phyloP scores from a whole-genome alignment of 2,888 invertebrate species.

The Drosophila pegasa region DNA sequence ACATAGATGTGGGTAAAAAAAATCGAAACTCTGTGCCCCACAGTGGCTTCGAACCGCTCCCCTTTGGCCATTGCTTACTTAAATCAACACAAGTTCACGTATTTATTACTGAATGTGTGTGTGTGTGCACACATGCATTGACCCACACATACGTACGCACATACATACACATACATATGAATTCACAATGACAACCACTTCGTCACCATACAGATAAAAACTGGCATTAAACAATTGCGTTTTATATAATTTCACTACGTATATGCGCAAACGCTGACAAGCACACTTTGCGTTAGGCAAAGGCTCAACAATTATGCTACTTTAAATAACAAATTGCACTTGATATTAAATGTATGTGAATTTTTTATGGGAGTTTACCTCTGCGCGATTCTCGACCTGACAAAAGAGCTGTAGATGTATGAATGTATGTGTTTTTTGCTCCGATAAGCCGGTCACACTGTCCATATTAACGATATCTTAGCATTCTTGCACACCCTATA shows the following conservation, averaged over 20 bases:
- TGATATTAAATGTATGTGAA: constrained; percentile 35
- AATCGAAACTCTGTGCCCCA: constrained; percentile 71
- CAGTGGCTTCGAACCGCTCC: constrained; percentile 58
- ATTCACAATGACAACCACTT: constrained; percentile 78
- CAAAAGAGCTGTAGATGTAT: constrained; percentile 50
- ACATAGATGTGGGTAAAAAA: constrained; percentile 69
- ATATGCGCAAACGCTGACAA: constrained; percentile 39
- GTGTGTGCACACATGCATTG: constrained; percentile 26
- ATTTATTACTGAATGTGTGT: constrained; percentile 22
- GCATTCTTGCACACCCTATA: background rate
- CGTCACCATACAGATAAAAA: constrained; percentile 76
- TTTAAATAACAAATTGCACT: constrained; percentile 57
- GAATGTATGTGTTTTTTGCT: constrained; percentile 22
- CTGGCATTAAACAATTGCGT: constrained; percentile 66
- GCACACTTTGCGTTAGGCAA: constrained; percentile 51
- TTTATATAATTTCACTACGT: constrained; percentile 69
- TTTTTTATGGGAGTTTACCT: constrained; percentile 73
- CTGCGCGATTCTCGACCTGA: constrained; percentile 62
- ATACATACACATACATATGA: constrained; percentile 39
- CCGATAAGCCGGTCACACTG: constrained; percentile 25
- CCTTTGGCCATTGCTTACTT: constrained; percentile 46
- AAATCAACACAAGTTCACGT: constrained; percentile 69
- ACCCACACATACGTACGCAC: constrained; percentile 41
- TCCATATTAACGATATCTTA: background rate
- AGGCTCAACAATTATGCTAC: constrained; percentile 29